Base-by-base conservation (phyloP, 1,140 invertebrate species). In the Drosophila novamexicana region DNA sequence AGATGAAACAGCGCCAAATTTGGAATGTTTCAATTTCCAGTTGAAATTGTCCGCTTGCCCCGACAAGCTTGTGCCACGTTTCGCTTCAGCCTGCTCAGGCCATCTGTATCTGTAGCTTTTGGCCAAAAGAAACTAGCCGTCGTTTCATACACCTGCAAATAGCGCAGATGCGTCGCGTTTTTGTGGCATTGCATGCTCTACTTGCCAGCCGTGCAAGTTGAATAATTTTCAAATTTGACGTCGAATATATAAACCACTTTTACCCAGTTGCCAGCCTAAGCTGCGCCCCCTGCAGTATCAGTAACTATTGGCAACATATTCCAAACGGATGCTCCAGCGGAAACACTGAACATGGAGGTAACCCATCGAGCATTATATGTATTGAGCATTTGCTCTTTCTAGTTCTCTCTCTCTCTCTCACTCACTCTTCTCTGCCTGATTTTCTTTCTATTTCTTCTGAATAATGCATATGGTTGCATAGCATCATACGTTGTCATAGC, bases 141-240 rank as follows among this genome's bases (percentile, higher is more conserved):
- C 72, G 39, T 73, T 47, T 61, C 70, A 47, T 73, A 22, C 70
- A 66, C 47, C 57, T 70, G 82, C 71, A 74, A 39, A 52, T 62
- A 74, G 32, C 37, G 56, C 64, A 45, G 56, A 44, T 68, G 67
- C 75, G 69, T 59, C 49, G 29, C 62, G 62, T 52, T 64, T 63
- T 69, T 72, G 62, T 69, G 53, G 78, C 65, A 56, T 83, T 86
- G 79, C 76, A 83, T 77, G 83, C 83, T 77, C 69, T 72, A 83
- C 65, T 79, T 79, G 57, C 70, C 71, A 54, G 52, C 65, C 68
- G 65, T 72, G 82, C 69, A 80, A 77, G 68, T 88, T 80, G 83
- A 88, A 88, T 88, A 89, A 89, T 89, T 88, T 80, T 42, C 80
- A 88, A 83, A 89, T 89, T 89, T 88, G 84, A 88, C 83, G 88